Evolutionary conservation across 2,888 invertebrate species (phyloP).

Genomic region (Caenorhabditis virilis): DNA sequence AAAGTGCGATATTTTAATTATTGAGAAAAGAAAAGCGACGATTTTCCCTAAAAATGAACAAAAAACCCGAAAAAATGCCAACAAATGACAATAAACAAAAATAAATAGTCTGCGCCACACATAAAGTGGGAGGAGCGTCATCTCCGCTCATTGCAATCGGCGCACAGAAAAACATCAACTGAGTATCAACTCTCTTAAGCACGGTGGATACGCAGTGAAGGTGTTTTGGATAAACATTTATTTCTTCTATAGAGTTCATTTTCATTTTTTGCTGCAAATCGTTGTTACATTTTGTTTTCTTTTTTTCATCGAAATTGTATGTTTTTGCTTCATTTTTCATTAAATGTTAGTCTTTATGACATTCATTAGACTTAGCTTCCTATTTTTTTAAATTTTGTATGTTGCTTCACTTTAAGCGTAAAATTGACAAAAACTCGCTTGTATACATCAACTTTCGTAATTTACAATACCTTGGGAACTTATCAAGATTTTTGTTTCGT

Average conservation of each 20-base stretch:
- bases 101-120: background rate
- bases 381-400: slow-evolving; percentile 1
- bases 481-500: no score
- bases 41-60: background rate
- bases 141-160: no score
- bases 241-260: background rate
- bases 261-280: no score
- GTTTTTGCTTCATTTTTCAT: no score
- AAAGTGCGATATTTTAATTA: background rate
- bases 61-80: slow-evolving; percentile 8
- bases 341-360: no score
- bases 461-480: no score
- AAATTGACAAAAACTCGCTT: no score
- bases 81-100: slow-evolving; percentile 7
- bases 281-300: background rate
- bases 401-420: background rate
- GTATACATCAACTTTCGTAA: no score
- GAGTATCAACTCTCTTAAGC: slow-evolving; percentile 30
- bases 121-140: no score
- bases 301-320: slow-evolving; percentile 1
- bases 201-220: slow-evolving; percentile 28
- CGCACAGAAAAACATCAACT: slow-evolving; percentile 25
- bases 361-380: background rate
- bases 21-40: background rate
- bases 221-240: background rate